phyloP scores from a whole-genome alignment of 1,140 invertebrate species.

The Trichonephila inaurata region DNA sequence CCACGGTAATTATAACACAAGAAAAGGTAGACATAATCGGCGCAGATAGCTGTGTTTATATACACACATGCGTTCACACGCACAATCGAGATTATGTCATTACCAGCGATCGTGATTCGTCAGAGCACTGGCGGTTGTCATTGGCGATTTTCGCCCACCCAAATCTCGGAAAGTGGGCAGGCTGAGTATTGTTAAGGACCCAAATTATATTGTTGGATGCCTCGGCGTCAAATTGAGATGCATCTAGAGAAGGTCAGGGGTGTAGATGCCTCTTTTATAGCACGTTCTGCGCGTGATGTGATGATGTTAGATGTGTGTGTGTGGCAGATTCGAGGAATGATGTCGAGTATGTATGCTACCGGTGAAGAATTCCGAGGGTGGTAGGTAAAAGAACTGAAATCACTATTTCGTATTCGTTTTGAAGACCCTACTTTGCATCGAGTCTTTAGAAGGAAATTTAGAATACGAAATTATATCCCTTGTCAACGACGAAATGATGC shows the following conservation, averaged over 20 bases:
- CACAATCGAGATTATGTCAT: slow-evolving; percentile 33
- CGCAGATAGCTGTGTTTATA: neutral
- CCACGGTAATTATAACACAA: neutral
- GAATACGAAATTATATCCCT: no score
- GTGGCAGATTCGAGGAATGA: neutral
- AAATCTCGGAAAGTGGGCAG: neutral
- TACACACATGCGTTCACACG: neutral
- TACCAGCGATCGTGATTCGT: slow-evolving; percentile 38
- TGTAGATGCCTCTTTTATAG: neutral
- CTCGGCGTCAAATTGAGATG: slow-evolving; percentile 21
- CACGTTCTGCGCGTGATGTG: slow-evolving; percentile 25
- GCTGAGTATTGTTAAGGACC: neutral
- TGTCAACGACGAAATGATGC: no score
- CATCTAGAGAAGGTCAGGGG: slow-evolving; percentile 7
- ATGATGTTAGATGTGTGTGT: neutral
- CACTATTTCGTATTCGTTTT: no score
- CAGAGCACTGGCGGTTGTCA: slow-evolving; percentile 15
- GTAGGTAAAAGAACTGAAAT: no score
- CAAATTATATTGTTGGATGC: neutral
- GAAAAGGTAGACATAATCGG: neutral
- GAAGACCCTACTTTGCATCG: no score
- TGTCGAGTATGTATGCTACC: neutral
- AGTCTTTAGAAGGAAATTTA: no score
- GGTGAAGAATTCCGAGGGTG: no score
- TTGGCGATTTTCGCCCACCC: neutral